Evolutionary conservation across 2,113 vertebrate species (phyloP), one percentile per base, ranked within the genome.

Genomic region (Phyllostomus discolor): DNA sequence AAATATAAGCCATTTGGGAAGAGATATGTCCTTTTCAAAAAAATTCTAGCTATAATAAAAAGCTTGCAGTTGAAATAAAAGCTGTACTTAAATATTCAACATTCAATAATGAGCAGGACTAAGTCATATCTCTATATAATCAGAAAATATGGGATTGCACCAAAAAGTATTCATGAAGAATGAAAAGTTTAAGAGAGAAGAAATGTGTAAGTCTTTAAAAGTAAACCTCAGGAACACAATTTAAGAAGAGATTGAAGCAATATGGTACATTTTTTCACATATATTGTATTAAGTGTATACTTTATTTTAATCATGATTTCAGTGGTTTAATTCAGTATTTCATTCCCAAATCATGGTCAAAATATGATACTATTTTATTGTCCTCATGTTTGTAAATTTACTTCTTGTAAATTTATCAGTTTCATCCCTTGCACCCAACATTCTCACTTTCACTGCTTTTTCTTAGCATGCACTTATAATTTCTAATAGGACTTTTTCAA

Each of bases 1-100:
- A 97, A 97, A 97, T 97, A 95, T 88, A 93, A 97, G 46, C 87
- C 76, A 97, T 97, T 95, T 96, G 50, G 57, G 81, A 96, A 93
- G 91, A 94, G 90, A 96, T 93, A 83, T 92, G 94, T 94, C 93
- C 28, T 92, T 97, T 92, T 82, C 46, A 24, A 57, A 57, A 81
- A 96, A 91, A 79, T 10, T 66, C 15, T 48, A 92, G 50, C 84
- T 95, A 48, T 31, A 70, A 90, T 62, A 6, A 95, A 97, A 90
- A 85, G 1, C 66, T 94, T 94, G n/a, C 35, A 50, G n/a, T 84
- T 79, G 73, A 96, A 91, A 85, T 82, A 81, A 94, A 97, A 95
- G 41, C 72, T 73, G 4, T 35, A 66, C 84, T 95, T 98, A 95
- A 96, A 67, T 90, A 90, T 95, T 94, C 67, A 92, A 73, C 72